Conservation (phyloP, 2,113 vertebrate genomes). For the Seriola quinqueradiata region DNA sequence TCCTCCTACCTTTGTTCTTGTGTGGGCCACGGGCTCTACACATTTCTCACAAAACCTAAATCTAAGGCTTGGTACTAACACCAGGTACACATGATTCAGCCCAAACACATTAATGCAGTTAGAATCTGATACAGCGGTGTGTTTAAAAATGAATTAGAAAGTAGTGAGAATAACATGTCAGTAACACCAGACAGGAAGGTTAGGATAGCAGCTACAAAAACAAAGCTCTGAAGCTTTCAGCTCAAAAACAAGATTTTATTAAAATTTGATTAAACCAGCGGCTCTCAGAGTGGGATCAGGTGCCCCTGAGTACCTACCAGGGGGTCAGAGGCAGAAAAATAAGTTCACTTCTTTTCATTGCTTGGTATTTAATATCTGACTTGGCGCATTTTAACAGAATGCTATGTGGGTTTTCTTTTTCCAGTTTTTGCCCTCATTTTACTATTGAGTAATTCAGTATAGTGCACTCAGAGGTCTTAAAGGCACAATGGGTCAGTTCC, state of each 20-base stretch:
- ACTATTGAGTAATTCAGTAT: neutral
- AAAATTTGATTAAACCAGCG: constrained; percentile 45
- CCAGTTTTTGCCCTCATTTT: neutral
- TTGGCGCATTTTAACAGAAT: constrained; percentile 17
- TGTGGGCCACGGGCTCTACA: neutral
- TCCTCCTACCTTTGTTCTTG: constrained; percentile 18
- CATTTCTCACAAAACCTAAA: constrained; percentile 19
- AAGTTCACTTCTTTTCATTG: constrained; percentile 1
- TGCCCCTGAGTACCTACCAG: constrained; percentile 8
- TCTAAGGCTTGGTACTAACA: constrained; percentile 36
- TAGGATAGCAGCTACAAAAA: constrained; percentile 49
- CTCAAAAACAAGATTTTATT: constrained; percentile 53
- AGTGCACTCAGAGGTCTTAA: neutral
- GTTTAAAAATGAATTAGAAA: constrained; percentile 57
- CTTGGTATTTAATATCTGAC: constrained; percentile 14
- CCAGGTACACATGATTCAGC: constrained; percentile 34
- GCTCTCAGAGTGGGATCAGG: constrained; percentile 35
- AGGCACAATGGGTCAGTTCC: neutral
- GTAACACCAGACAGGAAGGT: constrained; percentile 41
- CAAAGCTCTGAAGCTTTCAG: constrained; percentile 41
- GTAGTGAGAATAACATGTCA: constrained; percentile 37
- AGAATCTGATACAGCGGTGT: constrained; percentile 51
- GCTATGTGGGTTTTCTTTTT: neutral
- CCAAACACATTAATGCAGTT: constrained; percentile 63
- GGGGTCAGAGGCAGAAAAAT: constrained; percentile 16